Conservation (phyloP, 92 coral and sea anemone species). For the Galaxea fascicularis region DNA sequence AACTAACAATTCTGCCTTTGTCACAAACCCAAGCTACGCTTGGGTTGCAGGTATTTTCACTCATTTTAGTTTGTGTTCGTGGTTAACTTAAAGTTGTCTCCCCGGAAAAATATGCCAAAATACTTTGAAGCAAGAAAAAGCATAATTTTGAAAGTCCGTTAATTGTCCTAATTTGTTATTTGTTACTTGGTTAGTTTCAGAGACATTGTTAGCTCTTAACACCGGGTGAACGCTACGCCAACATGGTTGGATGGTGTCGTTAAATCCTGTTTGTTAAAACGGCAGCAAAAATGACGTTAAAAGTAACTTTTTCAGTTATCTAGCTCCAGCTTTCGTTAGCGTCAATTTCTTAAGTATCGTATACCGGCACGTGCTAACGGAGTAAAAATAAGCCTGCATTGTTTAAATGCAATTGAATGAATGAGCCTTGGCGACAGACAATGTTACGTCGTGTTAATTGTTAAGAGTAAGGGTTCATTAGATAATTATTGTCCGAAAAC, state of each 20-base stretch:
- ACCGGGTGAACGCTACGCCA: too few species aligned
- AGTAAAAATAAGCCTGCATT: neutral
- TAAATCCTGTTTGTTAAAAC: too few species aligned
- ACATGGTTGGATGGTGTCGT: too few species aligned
- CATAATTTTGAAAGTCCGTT: neutral
- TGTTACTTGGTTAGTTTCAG: neutral
- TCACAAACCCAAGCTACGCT: too few species aligned
- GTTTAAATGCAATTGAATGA: neutral
- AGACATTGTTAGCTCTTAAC: neutral
- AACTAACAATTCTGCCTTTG: too few species aligned
- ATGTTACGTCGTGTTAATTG: neutral
- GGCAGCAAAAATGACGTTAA: neutral
- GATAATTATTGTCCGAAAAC: neutral
- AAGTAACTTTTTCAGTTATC: neutral
- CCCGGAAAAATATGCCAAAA: neutral
- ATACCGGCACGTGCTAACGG: slow-evolving; percentile 32
- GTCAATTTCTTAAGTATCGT: neutral
- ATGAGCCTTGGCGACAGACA: neutral
- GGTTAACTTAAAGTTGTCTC: too few species aligned
- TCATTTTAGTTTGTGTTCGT: neutral
- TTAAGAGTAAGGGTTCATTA: slow-evolving; percentile 19
- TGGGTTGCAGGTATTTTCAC: neutral
- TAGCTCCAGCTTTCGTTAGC: neutral
- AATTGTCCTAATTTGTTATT: neutral
- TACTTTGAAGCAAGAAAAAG: neutral